Evolutionary conservation across 2,888 invertebrate genomes (phyloP), one percentile per base, ranked within the genome.

Genomic region (Ferdinandea cuprea): DNA sequence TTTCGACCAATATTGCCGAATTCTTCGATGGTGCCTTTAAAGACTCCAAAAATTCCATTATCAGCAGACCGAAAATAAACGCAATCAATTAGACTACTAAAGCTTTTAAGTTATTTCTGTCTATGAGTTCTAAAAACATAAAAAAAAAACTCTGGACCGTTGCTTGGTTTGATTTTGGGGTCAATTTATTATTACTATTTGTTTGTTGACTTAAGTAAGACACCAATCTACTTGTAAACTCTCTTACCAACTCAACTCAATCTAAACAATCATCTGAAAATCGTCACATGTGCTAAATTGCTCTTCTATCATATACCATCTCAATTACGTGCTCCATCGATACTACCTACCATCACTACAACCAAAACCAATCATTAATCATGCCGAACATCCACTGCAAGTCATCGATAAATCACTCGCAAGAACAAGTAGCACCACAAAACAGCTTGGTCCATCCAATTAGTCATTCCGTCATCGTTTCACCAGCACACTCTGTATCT

Each of bases 241-340:
- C 2, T 25, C 25, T 25, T 3, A 25, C 25, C n/a, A n/a, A 25
- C 25, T 3, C 25, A 40, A 13, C 19, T n/a, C 46, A 61, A 46
- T 32, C n/a, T n/a, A n/a, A n/a, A n/a, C 8, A 58, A 50, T 65
- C 65, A 58, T 50, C 58, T 32, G 21, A 15, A 37, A 56, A 32
- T 66, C 25, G 25, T 35, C 68, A 13, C 48, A 30, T 37, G 8
- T 50, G 21, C 37, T 13, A 28, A 46, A 46, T 19, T 63, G 37
- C 15, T 37, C 48, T 15, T 15, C 37, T n/a, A 21, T n/a, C n/a
- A n/a, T n/a, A n/a, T 17, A 32, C 30, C 17, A 46, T 52, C 44
- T 46, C 79, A 68, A 68, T 73, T 61, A 79, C 79, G 73, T 79
- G 79, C 73, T 68, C 58, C 59, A 40, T 40, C 59, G 59, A 30